Evolutionary conservation across 2,113 vertebrate genomes (phyloP), one percentile per base, ranked within the genome.

Genomic region (Callocephalon fimbriatum): DNA sequence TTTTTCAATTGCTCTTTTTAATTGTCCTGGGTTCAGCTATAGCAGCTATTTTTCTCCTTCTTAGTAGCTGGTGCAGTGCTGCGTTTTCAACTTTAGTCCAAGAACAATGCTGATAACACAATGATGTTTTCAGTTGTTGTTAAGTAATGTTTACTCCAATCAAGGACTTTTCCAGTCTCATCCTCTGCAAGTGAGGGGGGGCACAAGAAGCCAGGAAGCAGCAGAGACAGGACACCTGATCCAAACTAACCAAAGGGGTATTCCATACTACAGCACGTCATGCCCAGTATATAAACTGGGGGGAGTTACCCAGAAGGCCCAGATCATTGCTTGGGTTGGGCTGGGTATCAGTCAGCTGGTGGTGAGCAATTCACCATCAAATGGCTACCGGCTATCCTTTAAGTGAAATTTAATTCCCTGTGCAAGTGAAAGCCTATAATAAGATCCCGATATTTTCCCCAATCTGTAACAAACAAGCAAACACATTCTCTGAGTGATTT

Each of bases 391-490:
- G 7, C 5, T 72, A 7, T 26, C 3, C 0, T 48, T 56, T 44
- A 53, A 54, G 11, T 27, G 25, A 68, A 9, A 63, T 63, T 87
- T 71, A 77, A 66, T 22, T 76, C 5, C 9, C 4, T 35, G 2
- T 59, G 44, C 0, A 1, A 15, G 5, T 54, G 22, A n/a, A 72
- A 59, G 14, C 4, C 35, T 68, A n/a, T 19, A 47, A 3, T 20
- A 91, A 54, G 31, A 78, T 19, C 13, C 1, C 11, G 63, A 3
- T 38, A 35, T 31, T 48, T n/a, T 8, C 7, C 20, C 5, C 3
- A 0, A 0, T 4, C 19, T 44, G 62, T 71, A 53, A 48, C 4
- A 73, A 88, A 21, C 13, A 35, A 53, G 44, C 4, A 73, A 88
- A 21, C 12, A 35, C 25, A 67, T 79, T 42, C 10, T 84, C 40